Evolutionary conservation across 2,888 invertebrate genomes (phyloP), one percentile per base, ranked within the genome.

Genomic region (Torymus tubicola): DNA sequence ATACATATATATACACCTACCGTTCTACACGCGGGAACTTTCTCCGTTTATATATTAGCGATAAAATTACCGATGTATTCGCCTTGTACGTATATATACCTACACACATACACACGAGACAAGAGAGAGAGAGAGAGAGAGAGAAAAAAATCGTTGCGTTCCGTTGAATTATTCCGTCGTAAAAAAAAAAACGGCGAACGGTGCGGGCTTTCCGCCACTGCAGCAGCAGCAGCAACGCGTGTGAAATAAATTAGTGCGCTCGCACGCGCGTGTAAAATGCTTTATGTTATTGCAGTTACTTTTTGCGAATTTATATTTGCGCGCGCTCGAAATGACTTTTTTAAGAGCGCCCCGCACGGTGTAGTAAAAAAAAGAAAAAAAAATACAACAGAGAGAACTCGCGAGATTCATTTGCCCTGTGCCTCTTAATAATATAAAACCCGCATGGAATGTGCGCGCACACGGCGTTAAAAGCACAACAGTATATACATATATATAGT

Each of bases 81-180:
- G n/a, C n/a, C n/a, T n/a, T 42, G 42, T 42, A 8, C 8, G 8
- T 42, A 8, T 8, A 8, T 42, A 42, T 42, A 42, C 8, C 5
- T 42, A 42, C 10, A 31, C 8, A 31, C 4, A 42, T 42, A 31
- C 31, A 31, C 31, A 31, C 31, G 5, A 31, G 31, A 4, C 2
- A 8, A 8, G 10, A 57, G 5, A 31, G 31, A 5, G 31, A 8
- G 5, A 42, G 55, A 53, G 55, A 55, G n/a, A n/a, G n/a, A n/a
- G n/a, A n/a, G n/a, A n/a, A n/a, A 69, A 68, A 75, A 61, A 69
- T 69, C 57, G 63, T 69, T 67, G 63, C 42, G 69, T 16, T 55
- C 57, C 73, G 65, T 61, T 75, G 60, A 69, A 76, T 76, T 76
- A 76, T 76, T 76, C 57, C 69, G 13, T 57, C 69, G 69, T 76